These are phyloP conservation scores for Irena cyanogastra DNA, from an alignment of 2,113 vertebrate genomes.

Conservation along the genomic window DNA sequence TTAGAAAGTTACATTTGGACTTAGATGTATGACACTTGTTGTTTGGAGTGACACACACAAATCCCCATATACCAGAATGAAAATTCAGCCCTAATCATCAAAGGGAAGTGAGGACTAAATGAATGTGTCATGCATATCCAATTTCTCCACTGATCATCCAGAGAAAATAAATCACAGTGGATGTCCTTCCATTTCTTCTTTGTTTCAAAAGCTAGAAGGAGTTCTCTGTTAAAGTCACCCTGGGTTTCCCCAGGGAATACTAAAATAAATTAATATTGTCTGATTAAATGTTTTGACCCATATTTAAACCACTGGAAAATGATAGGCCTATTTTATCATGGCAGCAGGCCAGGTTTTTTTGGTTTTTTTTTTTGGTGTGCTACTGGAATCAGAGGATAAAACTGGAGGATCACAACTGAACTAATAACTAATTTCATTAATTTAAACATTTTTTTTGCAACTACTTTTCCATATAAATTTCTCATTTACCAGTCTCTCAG, in stretches of 20 bases:
- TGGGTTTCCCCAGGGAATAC: not conserved
- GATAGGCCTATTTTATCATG: not conserved
- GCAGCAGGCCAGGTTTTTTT: not conserved
- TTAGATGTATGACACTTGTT: slow-evolving; percentile 23
- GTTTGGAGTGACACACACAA: slow-evolving; percentile 48
- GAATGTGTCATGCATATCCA: slow-evolving; percentile 49
- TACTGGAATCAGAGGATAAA: not conserved
- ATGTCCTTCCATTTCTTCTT: slow-evolving; percentile 43
- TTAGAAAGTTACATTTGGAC: slow-evolving; percentile 50
- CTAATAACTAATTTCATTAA: not conserved
- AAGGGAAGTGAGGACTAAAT: slow-evolving; percentile 60
- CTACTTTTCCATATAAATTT: not conserved
- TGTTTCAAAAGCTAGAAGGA: slow-evolving; percentile 33
- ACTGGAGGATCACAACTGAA: not conserved
- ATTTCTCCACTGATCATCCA: slow-evolving; percentile 46
- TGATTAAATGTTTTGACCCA: slow-evolving; percentile 18
- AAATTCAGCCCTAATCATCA: slow-evolving; percentile 66
- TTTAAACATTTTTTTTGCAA: not conserved
- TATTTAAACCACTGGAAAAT: not conserved
- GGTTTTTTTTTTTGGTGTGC: not conserved
- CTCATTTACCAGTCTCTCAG: not conserved
- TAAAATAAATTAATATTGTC: not conserved
- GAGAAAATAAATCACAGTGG: slow-evolving; percentile 59
- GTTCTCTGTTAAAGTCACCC: not conserved
- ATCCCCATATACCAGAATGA: slow-evolving; percentile 46